Percentiles rank a stretch among this genome's conserved stretches.
Evolutionary conservation across 2,113 vertebrate genomes (phyloP).

Genomic region (Coptodon rendalli): DNA sequence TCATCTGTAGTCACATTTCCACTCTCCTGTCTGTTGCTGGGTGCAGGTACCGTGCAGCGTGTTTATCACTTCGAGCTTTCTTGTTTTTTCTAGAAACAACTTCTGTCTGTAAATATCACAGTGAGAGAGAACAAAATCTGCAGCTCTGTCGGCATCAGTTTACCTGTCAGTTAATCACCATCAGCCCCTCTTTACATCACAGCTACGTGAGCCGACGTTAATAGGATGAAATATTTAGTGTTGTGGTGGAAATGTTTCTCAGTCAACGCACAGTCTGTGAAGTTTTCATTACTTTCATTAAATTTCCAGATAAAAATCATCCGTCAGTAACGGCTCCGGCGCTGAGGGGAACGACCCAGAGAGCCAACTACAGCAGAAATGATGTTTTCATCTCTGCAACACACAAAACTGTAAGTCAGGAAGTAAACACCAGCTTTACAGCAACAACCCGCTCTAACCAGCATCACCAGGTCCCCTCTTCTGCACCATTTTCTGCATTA

Average conservation of each 20-base stretch:
- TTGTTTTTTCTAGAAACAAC: background rate
- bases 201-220: background rate
- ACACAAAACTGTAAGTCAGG: background rate
- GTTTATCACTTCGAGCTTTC: background rate
- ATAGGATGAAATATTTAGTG: background rate
- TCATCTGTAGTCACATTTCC: background rate
- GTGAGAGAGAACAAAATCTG: background rate
- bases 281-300: background rate
- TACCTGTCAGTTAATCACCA: background rate
- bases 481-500: background rate
- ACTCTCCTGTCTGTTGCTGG: background rate
- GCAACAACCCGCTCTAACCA: background rate
- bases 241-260: background rate
- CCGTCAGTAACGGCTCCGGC: background rate
- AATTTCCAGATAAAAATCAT: background rate
- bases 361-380: background rate
- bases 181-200: background rate
- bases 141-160: background rate
- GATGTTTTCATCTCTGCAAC: background rate
- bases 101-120: background rate
- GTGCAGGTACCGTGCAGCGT: background rate
- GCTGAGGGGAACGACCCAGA: background rate
- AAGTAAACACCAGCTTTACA: background rate
- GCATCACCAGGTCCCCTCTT: background rate
- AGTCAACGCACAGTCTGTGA: background rate